A percentile compares a stretch with the other conserved stretches of the same genome.
Evolutionary conservation across 2,797 vertebrate genomes (phyloP).

Genomic region (Triplophysa bombifrons): DNA sequence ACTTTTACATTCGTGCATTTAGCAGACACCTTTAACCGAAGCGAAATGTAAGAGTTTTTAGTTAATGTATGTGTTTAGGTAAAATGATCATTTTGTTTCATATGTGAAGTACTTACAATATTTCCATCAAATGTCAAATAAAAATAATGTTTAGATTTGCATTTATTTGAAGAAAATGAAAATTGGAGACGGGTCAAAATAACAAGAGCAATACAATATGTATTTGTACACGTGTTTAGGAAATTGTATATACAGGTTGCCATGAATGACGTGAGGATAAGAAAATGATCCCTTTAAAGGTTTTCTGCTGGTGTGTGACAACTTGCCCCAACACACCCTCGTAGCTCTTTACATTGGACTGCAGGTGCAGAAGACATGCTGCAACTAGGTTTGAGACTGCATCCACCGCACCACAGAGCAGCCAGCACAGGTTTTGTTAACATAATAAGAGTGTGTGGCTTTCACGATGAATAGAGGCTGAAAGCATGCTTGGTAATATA

Average conservation of each 20-base stretch:
- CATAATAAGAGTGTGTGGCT: conserved; percentile 7
- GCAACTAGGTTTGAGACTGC: neutral
- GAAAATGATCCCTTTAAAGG: too few species aligned
- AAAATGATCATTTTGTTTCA: too few species aligned
- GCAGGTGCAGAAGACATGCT: neutral
- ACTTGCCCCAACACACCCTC: neutral
- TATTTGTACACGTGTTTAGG: too few species aligned
- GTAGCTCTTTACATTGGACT: neutral
- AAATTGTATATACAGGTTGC: too few species aligned
- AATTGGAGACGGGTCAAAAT: too few species aligned
- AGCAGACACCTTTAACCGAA: neutral
- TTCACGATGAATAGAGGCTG: neutral
- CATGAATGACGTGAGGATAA: too few species aligned
- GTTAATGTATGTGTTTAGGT: too few species aligned
- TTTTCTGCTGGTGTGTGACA: neutral
- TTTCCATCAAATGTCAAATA: too few species aligned
- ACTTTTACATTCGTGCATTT: neutral
- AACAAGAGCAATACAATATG: too few species aligned
- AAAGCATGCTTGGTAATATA: conserved; percentile 33
- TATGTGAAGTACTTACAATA: too few species aligned
- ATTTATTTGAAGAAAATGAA: too few species aligned
- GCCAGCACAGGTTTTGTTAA: neutral
- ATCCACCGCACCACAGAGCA: neutral
- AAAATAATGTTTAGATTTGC: too few species aligned
- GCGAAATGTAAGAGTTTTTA: neutral